Evolutionary conservation across 2,888 invertebrate species (phyloP), one percentile per base, ranked within the genome.

Genomic region (Pristionchus entomophagus): DNA sequence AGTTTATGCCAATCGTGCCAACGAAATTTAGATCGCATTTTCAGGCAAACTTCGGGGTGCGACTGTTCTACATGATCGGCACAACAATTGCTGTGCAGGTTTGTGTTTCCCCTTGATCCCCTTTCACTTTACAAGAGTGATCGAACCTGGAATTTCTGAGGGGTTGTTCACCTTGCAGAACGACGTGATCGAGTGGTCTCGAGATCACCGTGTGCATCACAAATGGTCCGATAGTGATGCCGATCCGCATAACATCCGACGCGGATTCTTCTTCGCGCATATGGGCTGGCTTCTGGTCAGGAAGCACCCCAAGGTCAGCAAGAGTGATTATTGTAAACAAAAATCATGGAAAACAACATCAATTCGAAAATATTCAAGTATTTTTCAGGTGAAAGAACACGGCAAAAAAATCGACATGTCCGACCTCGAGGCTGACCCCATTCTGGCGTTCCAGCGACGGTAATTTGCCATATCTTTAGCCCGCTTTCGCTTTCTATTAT

Each of bases 191-290:
- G 97, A 97, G 93, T 97, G 97, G 97, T 96, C 96, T 0, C 95
- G 96, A 51, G 96, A 96, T 92, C 97, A 97, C 93, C 95, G 96
- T 12, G 95, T 96, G 87, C 96, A 97, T 94, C 97, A 97, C 95
- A 97, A 97, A 94, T 97, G 96, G 94, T 96, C 96, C 35, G 97
- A 97, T 94, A 97, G 97, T 0, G 96, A 97, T 94, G 97, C 97
- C 0, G 97, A 97, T 94, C 97, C 97, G 0, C 97, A 97, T 94
- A 97, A 97, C 93, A 97, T 97, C 4, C 96, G 95, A 83, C 95
- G 97, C 41, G 83, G 98, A 19, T 97, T 98, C 95, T 98, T 98
- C 95, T 98, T 98, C 95, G 96, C 97, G 0, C 98, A 98, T 94
- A 95, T 98, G 91, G 98, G 98, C 87, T 98, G 98, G 98, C 95